phyloP scores from a whole-genome alignment of 2,797 vertebrate species.

The Danio choprae region DNA sequence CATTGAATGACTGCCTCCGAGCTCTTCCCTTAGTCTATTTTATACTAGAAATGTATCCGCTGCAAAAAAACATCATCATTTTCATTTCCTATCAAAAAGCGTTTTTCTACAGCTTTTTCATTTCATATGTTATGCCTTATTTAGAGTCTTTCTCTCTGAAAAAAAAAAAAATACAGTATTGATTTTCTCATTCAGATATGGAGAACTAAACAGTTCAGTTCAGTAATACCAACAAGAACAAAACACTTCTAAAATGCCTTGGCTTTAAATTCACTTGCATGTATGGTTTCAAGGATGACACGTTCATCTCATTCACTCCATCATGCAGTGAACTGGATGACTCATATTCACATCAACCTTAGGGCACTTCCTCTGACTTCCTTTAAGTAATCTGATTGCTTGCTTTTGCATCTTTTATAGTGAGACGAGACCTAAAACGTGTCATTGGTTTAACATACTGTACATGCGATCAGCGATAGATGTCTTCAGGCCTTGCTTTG shows the following conservation, averaged over 20 bases:
- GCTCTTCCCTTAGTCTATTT: not conserved
- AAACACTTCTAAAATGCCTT: not conserved
- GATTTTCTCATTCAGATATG: slow-evolving; percentile 6
- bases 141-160: not conserved
- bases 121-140: not conserved
- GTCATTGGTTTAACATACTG: not conserved
- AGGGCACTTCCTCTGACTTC: not conserved
- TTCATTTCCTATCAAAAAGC: not conserved
- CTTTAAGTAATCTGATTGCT: not conserved
- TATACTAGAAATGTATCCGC: not conserved
- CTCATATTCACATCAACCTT: not conserved
- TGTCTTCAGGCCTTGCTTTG: not conserved
- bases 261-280: slow-evolving; percentile 6
- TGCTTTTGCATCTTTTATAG: not conserved
- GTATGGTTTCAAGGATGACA: not conserved
- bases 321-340: slow-evolving; percentile 1
- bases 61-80: not conserved
- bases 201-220: not conserved
- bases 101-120: not conserved
- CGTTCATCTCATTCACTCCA: not conserved
- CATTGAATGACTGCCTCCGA: not conserved
- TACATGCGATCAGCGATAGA: not conserved
- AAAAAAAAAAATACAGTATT: not conserved
- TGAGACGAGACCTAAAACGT: not conserved
- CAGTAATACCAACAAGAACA: not conserved